phyloP scores from a whole-genome alignment of 1,140 invertebrate species.

The Drosophila truncata region DNA sequence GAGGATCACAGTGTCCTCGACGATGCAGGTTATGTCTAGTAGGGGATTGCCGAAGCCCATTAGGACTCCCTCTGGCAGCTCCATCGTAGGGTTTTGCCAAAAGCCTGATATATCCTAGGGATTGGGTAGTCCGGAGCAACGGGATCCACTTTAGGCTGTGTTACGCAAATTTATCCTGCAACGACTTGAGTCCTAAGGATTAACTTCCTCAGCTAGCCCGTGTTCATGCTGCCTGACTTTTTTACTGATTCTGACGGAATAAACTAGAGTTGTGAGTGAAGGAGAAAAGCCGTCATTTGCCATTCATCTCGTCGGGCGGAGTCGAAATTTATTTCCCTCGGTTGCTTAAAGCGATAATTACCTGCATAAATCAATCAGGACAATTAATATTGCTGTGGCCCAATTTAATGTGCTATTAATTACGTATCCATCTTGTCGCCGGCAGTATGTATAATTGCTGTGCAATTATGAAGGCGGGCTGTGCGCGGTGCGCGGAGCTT shows the following conservation, averaged over 20 bases:
- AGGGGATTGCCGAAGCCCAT: slow-evolving; percentile 71
- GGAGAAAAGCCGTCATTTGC: slow-evolving; percentile 1
- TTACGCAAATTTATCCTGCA: neutral
- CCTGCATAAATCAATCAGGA: slow-evolving; percentile 77
- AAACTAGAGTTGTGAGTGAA: slow-evolving; percentile 19
- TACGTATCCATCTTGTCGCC: slow-evolving; percentile 68
- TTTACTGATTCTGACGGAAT: neutral
- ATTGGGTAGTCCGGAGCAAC: neutral
- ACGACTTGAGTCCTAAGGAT: neutral
- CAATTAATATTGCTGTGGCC: slow-evolving; percentile 66
- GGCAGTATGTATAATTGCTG: slow-evolving; percentile 57
- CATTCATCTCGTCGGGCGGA: neutral
- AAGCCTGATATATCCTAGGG: too few relatives aligned
- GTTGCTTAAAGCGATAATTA: slow-evolving; percentile 63
- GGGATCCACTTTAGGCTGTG: neutral
- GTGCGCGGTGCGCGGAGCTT: slow-evolving; percentile 4
- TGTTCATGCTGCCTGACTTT: slow-evolving; percentile 11
- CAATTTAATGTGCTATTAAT: slow-evolving; percentile 78
- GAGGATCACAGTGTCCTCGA: slow-evolving; percentile 85
- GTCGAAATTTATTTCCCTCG: slow-evolving; percentile 27
- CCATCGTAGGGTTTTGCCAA: slow-evolving; percentile 10
- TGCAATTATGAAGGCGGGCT: slow-evolving; percentile 46
- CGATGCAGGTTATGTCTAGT: slow-evolving; percentile 54
- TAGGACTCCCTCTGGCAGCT: slow-evolving; percentile 36
- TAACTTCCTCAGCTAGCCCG: neutral